Conservation (phyloP, 2,797 vertebrate species). For the Anabas testudineus region DNA sequence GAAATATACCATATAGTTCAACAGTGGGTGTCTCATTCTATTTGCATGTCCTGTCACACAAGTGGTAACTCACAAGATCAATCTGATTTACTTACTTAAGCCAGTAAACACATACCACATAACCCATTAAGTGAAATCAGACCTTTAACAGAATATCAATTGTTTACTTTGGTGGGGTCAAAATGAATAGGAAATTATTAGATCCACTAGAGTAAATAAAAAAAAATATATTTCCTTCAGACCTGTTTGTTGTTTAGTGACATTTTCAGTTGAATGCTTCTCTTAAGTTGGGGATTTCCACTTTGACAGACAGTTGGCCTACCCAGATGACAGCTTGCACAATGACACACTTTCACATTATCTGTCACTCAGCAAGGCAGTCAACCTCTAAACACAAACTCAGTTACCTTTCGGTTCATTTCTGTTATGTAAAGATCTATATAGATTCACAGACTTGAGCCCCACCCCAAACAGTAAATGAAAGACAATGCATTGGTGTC, state of each 20-base stretch:
- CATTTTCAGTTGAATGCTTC: slow-evolving; percentile 78
- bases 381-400: slow-evolving; percentile 51
- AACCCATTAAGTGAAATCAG: slow-evolving; percentile 69
- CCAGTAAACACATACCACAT: slow-evolving; percentile 66
- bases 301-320: slow-evolving; percentile 78
- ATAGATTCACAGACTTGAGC: slow-evolving; percentile 19
- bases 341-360: slow-evolving; percentile 79
- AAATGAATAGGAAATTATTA: too few relatives aligned
- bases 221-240: slow-evolving; percentile 62
- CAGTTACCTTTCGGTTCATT: slow-evolving; percentile 36
- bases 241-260: slow-evolving; percentile 77
- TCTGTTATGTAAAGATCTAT: slow-evolving; percentile 42
- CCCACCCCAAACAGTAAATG: slow-evolving; percentile 21
- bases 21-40: slow-evolving; percentile 61
- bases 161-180: slow-evolving; percentile 51
- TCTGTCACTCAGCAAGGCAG: slow-evolving; percentile 74
- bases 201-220: slow-evolving; percentile 58
- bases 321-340: slow-evolving; percentile 77
- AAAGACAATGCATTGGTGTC: slow-evolving; percentile 20
- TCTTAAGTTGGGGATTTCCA: slow-evolving; percentile 78
- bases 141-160: slow-evolving; percentile 71
- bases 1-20: slow-evolving; percentile 57
- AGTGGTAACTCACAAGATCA: slow-evolving; percentile 69
- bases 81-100: slow-evolving; percentile 66
- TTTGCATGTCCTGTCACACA: slow-evolving; percentile 79